A percentile compares a stretch with the other conserved stretches of the same genome.
These are phyloP conservation scores for Lasioglossum albipes DNA, from an alignment of 1,140 invertebrate species.

Conservation along the genomic window DNA sequence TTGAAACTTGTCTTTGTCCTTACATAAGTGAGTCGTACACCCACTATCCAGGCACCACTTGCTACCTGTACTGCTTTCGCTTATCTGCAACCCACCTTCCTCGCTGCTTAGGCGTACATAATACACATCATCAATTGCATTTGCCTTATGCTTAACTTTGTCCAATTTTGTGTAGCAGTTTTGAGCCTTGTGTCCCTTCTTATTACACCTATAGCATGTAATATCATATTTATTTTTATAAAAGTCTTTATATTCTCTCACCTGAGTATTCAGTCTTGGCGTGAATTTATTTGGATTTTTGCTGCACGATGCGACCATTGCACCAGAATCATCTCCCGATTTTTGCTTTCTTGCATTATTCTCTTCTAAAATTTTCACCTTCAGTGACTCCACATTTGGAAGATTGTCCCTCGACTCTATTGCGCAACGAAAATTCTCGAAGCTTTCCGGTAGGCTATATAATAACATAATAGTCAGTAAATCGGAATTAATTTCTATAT, in stretches of 20 bases:
- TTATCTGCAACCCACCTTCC: too few relatives aligned
- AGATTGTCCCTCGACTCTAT: constrained; percentile 2
- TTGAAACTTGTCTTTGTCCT: neutral
- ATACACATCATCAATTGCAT: too few relatives aligned
- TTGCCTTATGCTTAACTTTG: too few relatives aligned
- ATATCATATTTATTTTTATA: neutral
- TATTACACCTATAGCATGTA: neutral
- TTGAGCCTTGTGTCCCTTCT: too few relatives aligned
- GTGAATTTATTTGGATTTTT: neutral
- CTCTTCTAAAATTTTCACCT: neutral
- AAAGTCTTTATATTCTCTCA: too few relatives aligned
- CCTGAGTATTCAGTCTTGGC: neutral
- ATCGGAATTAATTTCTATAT: constrained; percentile 15
- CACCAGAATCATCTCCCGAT: too few relatives aligned
- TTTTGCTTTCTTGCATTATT: neutral
- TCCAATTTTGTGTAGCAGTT: too few relatives aligned
- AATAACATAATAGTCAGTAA: constrained; percentile 51
- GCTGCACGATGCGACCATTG: neutral
- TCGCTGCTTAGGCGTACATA: too few relatives aligned
- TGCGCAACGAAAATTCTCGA: constrained; percentile 12
- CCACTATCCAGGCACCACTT: constrained; percentile 3
- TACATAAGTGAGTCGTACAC: neutral
- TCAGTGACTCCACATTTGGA: neutral
- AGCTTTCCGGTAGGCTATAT: neutral
- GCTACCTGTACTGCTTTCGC: too few relatives aligned